Conservation (phyloP, 2,888 invertebrate genomes). For the Trichogramma dendrolimi region DNA sequence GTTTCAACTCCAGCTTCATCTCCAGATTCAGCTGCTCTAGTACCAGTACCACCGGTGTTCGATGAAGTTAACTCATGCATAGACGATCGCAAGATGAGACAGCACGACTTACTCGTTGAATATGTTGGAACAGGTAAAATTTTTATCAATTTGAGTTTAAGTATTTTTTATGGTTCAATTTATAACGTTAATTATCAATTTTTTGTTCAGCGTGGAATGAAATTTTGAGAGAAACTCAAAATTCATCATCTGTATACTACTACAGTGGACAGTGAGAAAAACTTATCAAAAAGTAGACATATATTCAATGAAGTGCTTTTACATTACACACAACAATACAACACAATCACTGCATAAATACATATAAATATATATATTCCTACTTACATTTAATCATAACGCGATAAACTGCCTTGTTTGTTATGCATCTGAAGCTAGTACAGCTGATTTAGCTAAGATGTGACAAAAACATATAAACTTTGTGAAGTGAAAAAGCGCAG, state of each 20-base stretch:
- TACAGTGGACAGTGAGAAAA: conserved; percentile 57
- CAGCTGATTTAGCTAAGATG: conserved; percentile 27
- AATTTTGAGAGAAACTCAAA: conserved; percentile 54
- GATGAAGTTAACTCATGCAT: conserved; percentile 49
- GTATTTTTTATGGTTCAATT: not conserved
- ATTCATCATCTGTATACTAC: conserved; percentile 56
- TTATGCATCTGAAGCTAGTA: conserved; percentile 27
- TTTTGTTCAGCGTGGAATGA: conserved; percentile 69
- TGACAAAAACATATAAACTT: conserved; percentile 22
- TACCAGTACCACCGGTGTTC: conserved; percentile 50
- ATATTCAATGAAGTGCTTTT: conserved; percentile 27
- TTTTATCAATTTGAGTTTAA: conserved; percentile 3
- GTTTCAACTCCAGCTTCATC: conserved; percentile 45
- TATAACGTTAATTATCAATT: conserved; percentile 15
- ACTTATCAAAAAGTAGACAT: conserved; percentile 24
- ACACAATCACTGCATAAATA: conserved; percentile 9
- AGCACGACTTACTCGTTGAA: conserved; percentile 60
- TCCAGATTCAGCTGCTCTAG: not conserved
- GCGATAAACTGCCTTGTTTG: conserved; percentile 28
- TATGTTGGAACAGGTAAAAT: conserved; percentile 62
- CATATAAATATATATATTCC: conserved; percentile 19
- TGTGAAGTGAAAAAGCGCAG: conserved; percentile 24
- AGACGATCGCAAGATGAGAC: conserved; percentile 47
- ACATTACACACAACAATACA: conserved; percentile 11
- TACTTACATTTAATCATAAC: conserved; percentile 22